A percentile compares a stretch with the other conserved stretches of the same genome.
Conservation (phyloP, 1,140 invertebrate species). For the Drosophila kanapiae region DNA sequence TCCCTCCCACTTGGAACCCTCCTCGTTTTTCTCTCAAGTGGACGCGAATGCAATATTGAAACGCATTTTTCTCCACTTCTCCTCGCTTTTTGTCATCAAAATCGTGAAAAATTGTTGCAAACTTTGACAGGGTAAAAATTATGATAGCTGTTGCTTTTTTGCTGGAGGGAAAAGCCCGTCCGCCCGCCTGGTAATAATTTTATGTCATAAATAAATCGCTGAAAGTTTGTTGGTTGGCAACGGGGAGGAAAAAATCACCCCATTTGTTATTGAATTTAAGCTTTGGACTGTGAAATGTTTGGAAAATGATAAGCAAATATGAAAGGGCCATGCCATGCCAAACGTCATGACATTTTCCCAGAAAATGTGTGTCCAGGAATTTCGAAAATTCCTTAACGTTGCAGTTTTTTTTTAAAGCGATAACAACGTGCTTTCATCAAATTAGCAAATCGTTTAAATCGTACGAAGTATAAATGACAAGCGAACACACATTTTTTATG, state of each 20-base stretch:
- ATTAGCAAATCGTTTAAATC: slow-evolving; percentile 31
- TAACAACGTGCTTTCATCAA: slow-evolving; percentile 30
- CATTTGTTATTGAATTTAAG: slow-evolving; percentile 55
- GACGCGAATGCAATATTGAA: slow-evolving; percentile 60
- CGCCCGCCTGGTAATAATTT: slow-evolving; percentile 62
- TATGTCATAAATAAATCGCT: slow-evolving; percentile 72
- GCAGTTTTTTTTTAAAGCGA: slow-evolving; percentile 12
- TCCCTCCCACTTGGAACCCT: slow-evolving; percentile 3
- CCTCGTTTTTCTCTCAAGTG: slow-evolving; percentile 34
- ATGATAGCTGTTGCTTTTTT: slow-evolving; percentile 65
- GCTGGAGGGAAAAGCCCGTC: slow-evolving; percentile 4
- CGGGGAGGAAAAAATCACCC: slow-evolving; percentile 22
- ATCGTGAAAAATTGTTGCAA: slow-evolving; percentile 79
- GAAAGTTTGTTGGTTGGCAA: slow-evolving; percentile 22
- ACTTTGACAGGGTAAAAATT: slow-evolving; percentile 76
- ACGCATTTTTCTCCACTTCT: slow-evolving; percentile 54
- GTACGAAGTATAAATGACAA: slow-evolving; percentile 33
- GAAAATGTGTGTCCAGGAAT: slow-evolving; percentile 11
- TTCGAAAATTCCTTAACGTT: not conserved
- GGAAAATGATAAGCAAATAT: slow-evolving; percentile 30
- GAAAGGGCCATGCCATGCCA: no score
- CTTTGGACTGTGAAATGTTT: slow-evolving; percentile 43
- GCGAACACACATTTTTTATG: slow-evolving; percentile 7
- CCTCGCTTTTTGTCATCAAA: slow-evolving; percentile 58
- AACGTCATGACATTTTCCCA: not conserved